phyloP scores from a whole-genome alignment of 2,888 invertebrate genomes.

The Sinelater perroti region DNA sequence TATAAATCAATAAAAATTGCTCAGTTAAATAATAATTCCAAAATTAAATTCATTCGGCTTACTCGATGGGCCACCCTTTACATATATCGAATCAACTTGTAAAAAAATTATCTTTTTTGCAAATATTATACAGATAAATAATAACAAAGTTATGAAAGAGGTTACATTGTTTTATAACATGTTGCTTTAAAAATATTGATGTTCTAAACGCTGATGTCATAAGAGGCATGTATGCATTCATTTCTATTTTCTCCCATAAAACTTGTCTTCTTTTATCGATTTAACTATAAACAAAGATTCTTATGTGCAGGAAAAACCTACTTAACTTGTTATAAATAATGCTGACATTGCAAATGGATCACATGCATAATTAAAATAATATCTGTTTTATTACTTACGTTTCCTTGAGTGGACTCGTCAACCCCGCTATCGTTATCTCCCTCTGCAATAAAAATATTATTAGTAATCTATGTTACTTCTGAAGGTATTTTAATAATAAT shows the following conservation, averaged over 20 bases:
- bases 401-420: slow-evolving; percentile 82
- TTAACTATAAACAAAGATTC: slow-evolving; percentile 10
- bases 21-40: too few relatives aligned
- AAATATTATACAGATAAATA: too few relatives aligned
- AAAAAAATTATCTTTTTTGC: too few relatives aligned
- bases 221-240: too few relatives aligned
- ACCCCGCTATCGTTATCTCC: slow-evolving; percentile 85
- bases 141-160: too few relatives aligned
- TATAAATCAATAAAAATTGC: too few relatives aligned
- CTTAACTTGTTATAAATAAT: neutral
- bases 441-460: slow-evolving; percentile 63
- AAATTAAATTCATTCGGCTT: too few relatives aligned
- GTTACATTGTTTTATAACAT: too few relatives aligned
- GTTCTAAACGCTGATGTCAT: too few relatives aligned
- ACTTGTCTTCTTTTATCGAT: slow-evolving; percentile 10
- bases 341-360: neutral
- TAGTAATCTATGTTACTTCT: neutral
- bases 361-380: neutral
- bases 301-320: neutral
- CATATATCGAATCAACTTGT: too few relatives aligned
- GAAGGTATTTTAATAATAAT: neutral
- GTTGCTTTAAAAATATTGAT: too few relatives aligned
- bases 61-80: too few relatives aligned
- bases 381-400: slow-evolving; percentile 66
- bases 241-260: neutral